phyloP scores from a whole-genome alignment of 2,888 invertebrate genomes.

The Noctua janthina region DNA sequence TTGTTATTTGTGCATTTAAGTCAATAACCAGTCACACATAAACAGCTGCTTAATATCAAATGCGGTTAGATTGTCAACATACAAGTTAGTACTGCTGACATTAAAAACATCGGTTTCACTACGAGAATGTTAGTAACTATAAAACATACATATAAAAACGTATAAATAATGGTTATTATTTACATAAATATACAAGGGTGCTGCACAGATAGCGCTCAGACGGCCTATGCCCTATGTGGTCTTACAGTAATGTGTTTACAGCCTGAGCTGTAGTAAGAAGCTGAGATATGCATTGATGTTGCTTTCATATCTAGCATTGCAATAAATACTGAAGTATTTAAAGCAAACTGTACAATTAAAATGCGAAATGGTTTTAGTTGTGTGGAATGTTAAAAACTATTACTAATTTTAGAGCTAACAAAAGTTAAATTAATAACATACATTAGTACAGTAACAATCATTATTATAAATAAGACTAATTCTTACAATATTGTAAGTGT shows the following conservation, averaged over 20 bases:
- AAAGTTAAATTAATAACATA: slow-evolving; percentile 12
- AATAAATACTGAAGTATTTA: slow-evolving; percentile 5
- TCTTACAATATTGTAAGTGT: slow-evolving; percentile 26
- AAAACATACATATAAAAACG: slow-evolving; percentile 31
- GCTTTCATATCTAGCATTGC: background rate
- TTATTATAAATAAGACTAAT: slow-evolving; percentile 30
- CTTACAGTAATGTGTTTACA: slow-evolving; percentile 16
- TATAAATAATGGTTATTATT: slow-evolving; percentile 67
- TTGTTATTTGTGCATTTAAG: slow-evolving; percentile 5
- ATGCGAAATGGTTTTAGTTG: background rate
- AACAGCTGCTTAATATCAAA: background rate
- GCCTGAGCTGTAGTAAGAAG: background rate
- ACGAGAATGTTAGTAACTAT: slow-evolving; percentile 7
- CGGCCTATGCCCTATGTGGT: slow-evolving; percentile 36
- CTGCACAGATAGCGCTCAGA: slow-evolving; percentile 20
- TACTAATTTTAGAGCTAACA: slow-evolving; percentile 17
- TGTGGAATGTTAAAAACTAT: slow-evolving; percentile 53
- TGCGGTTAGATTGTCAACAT: background rate
- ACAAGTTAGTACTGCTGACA: background rate
- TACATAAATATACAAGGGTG: slow-evolving; percentile 66
- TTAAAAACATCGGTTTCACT: background rate
- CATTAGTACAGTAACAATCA: slow-evolving; percentile 27
- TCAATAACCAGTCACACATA: background rate
- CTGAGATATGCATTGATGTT: slow-evolving; percentile 25
- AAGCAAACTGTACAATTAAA: background rate